These are phyloP conservation scores for Excalfactoria chinensis DNA, from an alignment of 2,113 vertebrate species.

Conservation along the genomic window DNA sequence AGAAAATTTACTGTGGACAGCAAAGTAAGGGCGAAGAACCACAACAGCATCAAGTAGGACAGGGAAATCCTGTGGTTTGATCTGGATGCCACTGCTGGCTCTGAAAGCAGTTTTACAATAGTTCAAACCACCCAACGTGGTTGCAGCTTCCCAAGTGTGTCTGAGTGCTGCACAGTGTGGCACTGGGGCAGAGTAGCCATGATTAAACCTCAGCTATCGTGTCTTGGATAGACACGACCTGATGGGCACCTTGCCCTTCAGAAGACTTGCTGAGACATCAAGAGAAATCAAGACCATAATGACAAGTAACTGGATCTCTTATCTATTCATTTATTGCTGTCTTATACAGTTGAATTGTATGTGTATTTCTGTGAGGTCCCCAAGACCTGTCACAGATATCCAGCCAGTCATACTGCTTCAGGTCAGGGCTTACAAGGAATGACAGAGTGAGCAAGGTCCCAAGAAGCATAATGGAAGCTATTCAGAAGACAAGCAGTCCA, in stretches of 20 bases:
- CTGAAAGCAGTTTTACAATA: not conserved
- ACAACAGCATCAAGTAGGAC: not conserved
- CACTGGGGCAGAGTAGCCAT: not conserved
- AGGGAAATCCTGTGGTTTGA: not conserved
- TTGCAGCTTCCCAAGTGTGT: not conserved
- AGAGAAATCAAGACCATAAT: not conserved
- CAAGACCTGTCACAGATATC: not conserved
- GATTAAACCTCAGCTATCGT: not conserved
- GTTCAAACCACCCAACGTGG: not conserved
- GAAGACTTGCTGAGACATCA: not conserved
- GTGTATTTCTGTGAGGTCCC: not conserved
- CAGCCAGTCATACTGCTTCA: not conserved
- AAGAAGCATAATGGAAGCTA: not conserved
- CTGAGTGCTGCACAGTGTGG: not conserved
- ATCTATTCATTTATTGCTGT: not conserved
- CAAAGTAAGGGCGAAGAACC: not conserved
- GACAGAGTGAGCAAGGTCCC: not conserved
- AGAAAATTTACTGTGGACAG: not conserved
- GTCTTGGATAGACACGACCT: not conserved
- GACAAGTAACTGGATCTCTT: not conserved
- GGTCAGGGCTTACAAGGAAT: not conserved
- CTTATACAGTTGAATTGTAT: not conserved
- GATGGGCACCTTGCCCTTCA: not conserved
- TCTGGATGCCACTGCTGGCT: not conserved
- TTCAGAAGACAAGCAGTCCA: not conserved